Percentiles rank a stretch among this genome's conserved stretches.
phyloP scores from a whole-genome alignment of 2,113 vertebrate genomes.

The Pagrus major region DNA sequence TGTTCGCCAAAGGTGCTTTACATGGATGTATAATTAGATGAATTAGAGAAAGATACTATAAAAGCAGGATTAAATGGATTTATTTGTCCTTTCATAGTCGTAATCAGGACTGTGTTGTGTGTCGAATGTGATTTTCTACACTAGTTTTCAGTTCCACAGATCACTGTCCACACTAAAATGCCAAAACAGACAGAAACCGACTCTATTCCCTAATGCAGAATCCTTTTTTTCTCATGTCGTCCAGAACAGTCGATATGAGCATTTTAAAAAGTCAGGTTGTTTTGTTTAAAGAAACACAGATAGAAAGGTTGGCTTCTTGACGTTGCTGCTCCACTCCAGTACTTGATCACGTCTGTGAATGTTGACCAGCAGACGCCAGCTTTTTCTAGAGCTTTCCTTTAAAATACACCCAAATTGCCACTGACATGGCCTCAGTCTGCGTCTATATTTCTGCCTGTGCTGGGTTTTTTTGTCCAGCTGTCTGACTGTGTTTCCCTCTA shows the following conservation, averaged over 20 bases:
- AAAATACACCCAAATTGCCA: neutral
- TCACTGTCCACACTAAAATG: neutral
- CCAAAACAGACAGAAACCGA: too few species aligned
- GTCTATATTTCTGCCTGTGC: neutral
- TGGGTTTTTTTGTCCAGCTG: neutral
- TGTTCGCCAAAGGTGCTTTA: neutral
- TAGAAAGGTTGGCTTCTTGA: neutral
- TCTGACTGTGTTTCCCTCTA: neutral
- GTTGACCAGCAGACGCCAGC: neutral
- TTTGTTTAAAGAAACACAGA: neutral
- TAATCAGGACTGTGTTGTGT: neutral
- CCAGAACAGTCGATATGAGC: neutral
- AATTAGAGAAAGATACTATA: neutral
- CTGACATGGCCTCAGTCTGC: neutral
- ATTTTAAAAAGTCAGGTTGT: rapidly evolving
- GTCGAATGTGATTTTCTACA: neutral
- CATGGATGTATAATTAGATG: neutral
- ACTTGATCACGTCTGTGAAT: neutral
- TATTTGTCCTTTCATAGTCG: neutral
- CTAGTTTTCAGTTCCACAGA: neutral
- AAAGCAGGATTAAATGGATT: neutral
- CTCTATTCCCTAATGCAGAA: too few species aligned
- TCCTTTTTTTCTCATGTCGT: neutral
- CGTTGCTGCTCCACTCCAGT: neutral
- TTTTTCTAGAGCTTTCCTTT: neutral